Base-by-base conservation (phyloP, 2,113 vertebrate species). In the Fulica atra region DNA sequence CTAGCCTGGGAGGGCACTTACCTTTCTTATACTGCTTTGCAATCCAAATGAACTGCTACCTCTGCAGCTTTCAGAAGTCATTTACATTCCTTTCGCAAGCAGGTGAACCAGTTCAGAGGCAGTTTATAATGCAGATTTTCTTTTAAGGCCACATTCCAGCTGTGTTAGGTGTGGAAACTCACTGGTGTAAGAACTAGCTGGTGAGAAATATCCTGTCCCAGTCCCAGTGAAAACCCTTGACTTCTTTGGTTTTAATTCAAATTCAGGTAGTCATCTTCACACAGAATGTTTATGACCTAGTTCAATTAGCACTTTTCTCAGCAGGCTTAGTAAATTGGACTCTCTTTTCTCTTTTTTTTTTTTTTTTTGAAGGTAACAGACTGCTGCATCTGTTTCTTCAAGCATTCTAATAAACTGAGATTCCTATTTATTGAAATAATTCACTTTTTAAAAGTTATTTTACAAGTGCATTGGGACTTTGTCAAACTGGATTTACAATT, bases 31-130 rank as follows among this genome's bases (percentile, higher is more conserved):
- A 6, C 46, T 89, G 57, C 74, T 96, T 95, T 94, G 89, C 89
- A 96, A 96, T 64, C 93, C 90, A 95, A 97, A 97, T 94, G 50
- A 93, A 77, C 86, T 95, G 53, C 69, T 76, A 35, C 78, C 35
- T 93, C 79, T 79, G 33, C 16, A 82, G 54, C 42, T 85, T 95
- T 95, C 87, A 81, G 70, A 81, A 92, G 69, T 77, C 11, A 69
- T 94, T 94, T 88, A 71, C 83, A 93, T 95, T 78, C 9, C 3
- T 80, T 95, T 89, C 60, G 33, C 89, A 81, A 91, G 79, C 74
- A 94, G 93, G 68, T 93, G 87, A 94, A 91, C 76, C 59, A 89
- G 82, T 83, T 92, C 66, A 60, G 91, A 95, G 83, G 51, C 44
- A 88, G 50, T 72, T 94, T 94, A 86, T 86, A 93, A 94, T 53